These are phyloP conservation scores for Botia almorhae DNA, from an alignment of 2,797 vertebrate genomes.

Conservation along the genomic window DNA sequence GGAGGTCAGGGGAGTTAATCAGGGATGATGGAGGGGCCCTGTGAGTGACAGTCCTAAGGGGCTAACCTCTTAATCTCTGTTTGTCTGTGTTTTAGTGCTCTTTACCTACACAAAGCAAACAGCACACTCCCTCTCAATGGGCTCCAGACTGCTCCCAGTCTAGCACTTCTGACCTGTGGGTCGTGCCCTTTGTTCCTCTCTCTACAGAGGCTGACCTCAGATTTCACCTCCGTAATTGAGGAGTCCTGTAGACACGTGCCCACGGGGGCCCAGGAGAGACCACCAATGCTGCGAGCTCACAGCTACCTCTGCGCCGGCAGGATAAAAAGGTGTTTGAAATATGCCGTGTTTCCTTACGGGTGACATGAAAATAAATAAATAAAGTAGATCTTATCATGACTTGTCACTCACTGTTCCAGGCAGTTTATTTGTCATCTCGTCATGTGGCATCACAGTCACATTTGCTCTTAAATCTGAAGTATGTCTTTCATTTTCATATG, in stretches of 20 bases:
- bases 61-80: slow-evolving; percentile 98
- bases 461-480: background rate
- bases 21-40: slow-evolving; percentile 78
- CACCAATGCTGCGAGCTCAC: slow-evolving; percentile 64
- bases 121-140: slow-evolving; percentile 83
- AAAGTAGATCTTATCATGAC: background rate
- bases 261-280: slow-evolving; percentile 74
- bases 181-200: slow-evolving; percentile 94
- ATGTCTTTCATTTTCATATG: background rate
- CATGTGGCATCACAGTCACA: background rate
- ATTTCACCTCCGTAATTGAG: slow-evolving; percentile 89
- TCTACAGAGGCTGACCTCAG: slow-evolving; percentile 88
- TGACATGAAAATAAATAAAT: background rate
- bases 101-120: slow-evolving; percentile 96
- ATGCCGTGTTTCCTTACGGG: background rate
- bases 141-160: slow-evolving; percentile 83
- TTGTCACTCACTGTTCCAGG: background rate
- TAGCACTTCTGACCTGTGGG: slow-evolving; percentile 92
- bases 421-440: background rate
- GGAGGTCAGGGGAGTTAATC: slow-evolving; percentile 78
- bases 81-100: slow-evolving; percentile 94
- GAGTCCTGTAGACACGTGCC: slow-evolving; percentile 93
- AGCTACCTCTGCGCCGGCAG: background rate
- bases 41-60: slow-evolving; percentile 82
- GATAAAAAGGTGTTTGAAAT: slow-evolving; percentile 32